Conservation (phyloP, 2,888 invertebrate species). For the Lamellibrachia columna region DNA sequence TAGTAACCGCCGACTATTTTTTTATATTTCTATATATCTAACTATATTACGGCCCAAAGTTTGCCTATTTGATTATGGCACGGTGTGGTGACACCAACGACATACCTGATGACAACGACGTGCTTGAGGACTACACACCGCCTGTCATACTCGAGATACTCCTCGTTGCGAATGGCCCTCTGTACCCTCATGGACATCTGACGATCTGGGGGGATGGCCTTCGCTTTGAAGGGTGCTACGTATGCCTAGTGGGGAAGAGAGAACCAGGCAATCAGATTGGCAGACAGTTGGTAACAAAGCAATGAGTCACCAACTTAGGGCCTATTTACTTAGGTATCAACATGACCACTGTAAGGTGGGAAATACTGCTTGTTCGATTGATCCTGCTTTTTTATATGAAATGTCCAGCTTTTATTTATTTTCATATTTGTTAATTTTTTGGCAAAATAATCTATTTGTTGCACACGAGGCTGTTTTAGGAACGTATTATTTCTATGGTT, state of each 20-base stretch:
- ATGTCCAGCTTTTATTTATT: no score
- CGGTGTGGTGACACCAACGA: conserved; percentile 13
- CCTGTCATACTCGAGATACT: conserved; percentile 40
- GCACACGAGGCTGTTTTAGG: no score
- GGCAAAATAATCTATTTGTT: no score
- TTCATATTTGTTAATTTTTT: no score
- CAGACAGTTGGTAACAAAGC: not conserved
- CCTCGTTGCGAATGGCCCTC: conserved; percentile 34
- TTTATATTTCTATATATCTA: no score
- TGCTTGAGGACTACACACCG: conserved; percentile 40
- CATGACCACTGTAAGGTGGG: not conserved
- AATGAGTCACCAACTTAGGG: not conserved
- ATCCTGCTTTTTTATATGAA: no score
- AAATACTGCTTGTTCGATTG: not conserved
- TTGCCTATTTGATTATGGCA: no score
- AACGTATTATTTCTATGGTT: no score
- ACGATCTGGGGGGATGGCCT: conserved; percentile 24
- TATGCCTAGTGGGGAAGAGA: conserved; percentile 30
- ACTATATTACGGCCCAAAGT: no score
- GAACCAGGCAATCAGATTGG: not conserved
- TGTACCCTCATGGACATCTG: conserved; percentile 30
- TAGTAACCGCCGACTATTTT: no score
- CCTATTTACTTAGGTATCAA: not conserved
- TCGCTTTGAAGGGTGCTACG: conserved; percentile 37
- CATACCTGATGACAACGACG: conserved; percentile 35